Percentiles rank a stretch among this genome's conserved stretches.
Evolutionary conservation across 2,113 vertebrate species (phyloP).

Genomic region (Nannobrachium achirus): DNA sequence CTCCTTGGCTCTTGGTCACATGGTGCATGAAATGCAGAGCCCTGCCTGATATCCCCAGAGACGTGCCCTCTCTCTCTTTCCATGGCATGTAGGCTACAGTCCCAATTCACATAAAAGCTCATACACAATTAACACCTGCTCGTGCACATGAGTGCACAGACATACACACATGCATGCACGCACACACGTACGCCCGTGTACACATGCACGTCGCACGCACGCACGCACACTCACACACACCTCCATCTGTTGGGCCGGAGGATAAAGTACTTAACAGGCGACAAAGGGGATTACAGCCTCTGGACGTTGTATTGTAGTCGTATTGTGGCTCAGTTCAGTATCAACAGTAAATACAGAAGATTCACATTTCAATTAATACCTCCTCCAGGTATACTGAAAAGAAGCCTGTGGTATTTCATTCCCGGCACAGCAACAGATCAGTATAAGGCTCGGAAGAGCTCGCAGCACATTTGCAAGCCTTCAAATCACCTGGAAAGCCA

Average conservation of each 20-base stretch:
- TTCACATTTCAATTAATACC: too few relatives aligned
- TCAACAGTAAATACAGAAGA: too few relatives aligned
- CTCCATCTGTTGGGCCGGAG: slow-evolving; percentile 15
- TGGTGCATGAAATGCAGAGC: slow-evolving; percentile 29
- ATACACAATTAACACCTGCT: background rate
- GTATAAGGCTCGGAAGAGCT: too few relatives aligned
- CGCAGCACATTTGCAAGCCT: too few relatives aligned
- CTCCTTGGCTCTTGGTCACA: slow-evolving; percentile 22
- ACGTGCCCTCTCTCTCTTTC: background rate
- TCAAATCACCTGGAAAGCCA: too few relatives aligned
- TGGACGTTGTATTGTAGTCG: too few relatives aligned
- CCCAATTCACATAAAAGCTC: slow-evolving; percentile 12
- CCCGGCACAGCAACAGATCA: too few relatives aligned
- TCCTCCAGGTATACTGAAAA: too few relatives aligned
- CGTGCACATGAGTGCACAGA: too few relatives aligned
- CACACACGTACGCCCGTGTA: background rate
- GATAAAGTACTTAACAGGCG: slow-evolving; percentile 31
- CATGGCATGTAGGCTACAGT: slow-evolving; percentile 4
- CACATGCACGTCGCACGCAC: background rate
- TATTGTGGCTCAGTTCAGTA: too few relatives aligned
- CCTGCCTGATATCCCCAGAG: slow-evolving; percentile 4
- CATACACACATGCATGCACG: background rate
- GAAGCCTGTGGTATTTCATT: too few relatives aligned
- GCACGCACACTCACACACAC: slow-evolving; percentile 15
- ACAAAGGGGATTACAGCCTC: slow-evolving; percentile 8